Base-by-base conservation (phyloP, 2,113 vertebrate species). In the Callospermophilus lateralis region DNA sequence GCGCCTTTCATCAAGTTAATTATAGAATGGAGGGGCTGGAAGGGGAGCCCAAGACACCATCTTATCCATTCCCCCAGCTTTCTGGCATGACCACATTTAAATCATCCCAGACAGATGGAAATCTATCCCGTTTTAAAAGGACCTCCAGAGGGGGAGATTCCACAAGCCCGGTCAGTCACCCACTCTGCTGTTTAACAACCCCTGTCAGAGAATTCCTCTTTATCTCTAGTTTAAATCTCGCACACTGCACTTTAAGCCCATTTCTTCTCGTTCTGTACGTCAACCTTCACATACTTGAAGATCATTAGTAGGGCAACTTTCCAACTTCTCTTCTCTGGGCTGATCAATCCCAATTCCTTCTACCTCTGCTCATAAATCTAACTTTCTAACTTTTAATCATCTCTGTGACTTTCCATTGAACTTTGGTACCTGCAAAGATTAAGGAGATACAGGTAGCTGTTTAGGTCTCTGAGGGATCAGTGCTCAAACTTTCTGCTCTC, bases 1-100 rank as follows among this genome's bases (percentile, higher is more conserved):
- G 55, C 22, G 37, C 88, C 94, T 97, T 95, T 96, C 95, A 97
- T 96, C 96, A 94, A 77, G 96, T 92, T 98, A 97, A 98, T 98
- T 98, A 98, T 73, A 96, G 92, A 96, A 98, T 74, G 91, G 53
- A 95, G 72, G 76, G 63, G 48, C 92, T 97, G 61, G 92, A 91
- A 93, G 73, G 80, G 63, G 51, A 93, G 92, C 45, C 73, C 73
- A 80, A 68, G 81, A 94, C 90, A 94, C 96, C 80, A 78, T 92
- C 73, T 95, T 58, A 42, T 88, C 72, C 92, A 84, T 92, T 74
- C 93, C 74, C 37, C 86, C 8, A 12, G 83, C 83, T 95, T 93
- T 96, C 96, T 93, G 84, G 84, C 92, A 70, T 0, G 17, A 79
- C 53, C 94, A 63, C 73, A 86, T 92, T 96, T 97, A 98, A 98